Evolutionary conservation across 2,113 vertebrate species (phyloP), one percentile per base, ranked within the genome.

Genomic region (Rhabdomys dilectus): DNA sequence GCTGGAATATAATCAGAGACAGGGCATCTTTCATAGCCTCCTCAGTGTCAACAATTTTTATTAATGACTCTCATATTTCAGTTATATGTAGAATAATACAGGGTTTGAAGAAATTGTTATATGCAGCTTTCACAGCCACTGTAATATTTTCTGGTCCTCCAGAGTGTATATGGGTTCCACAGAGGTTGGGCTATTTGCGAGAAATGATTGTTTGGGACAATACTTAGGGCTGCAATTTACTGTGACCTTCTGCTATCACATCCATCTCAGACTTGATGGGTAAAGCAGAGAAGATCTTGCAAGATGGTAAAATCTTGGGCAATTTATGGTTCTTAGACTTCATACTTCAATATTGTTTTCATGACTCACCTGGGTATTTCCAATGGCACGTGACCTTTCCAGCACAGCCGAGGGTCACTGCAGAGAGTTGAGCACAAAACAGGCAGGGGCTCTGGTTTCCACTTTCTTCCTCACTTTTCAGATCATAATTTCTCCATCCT

Each of bases 41-140:
- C 70, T 93, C 88, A 72, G 62, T 76, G 91, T 42, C 73, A 93
- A 93, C 58, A 86, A 39, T 89, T 70, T n/a, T 93, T 77, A 91
- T 94, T 72, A 93, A 96, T 56, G 72, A 21, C 88, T 76, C 82
- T 93, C 92, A 10, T 86, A 73, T 93, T 82, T 97, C 84, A 78
- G 26, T 42, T 89, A 91, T 62, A 58, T 36, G 73, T 75, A 76
- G 77, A 87, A 78, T 86, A 91, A 96, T 91, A 56, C 70, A 56
- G 17, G 64, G 76, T 77, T 94, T 70, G 29, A 36, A 45, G 70
- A 91, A 95, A 91, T 45, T 48, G 91, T 89, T 87, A 45, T 77
- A 58, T 70, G 75, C 29, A 70, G 53, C 82, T 93, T 87, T 93
- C 29, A 58, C n/a, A 70, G 81, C 84, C 21, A 12, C 13, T 2